Evolutionary conservation across 2,797 vertebrate species (phyloP), one percentile per base, ranked within the genome.

Genomic region (Acropternis orthonyx): DNA sequence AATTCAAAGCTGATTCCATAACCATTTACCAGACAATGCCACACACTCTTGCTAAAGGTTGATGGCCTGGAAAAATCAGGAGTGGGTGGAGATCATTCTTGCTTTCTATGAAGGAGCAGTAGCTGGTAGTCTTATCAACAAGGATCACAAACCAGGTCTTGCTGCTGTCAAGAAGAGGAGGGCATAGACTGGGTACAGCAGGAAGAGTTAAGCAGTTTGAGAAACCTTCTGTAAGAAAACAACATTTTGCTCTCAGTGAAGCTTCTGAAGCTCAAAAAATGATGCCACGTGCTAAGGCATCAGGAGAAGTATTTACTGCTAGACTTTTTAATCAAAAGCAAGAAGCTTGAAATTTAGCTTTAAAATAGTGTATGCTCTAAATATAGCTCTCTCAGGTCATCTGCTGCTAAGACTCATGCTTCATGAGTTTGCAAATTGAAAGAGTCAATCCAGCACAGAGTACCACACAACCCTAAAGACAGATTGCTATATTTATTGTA

Each of bases 371-470:
- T 37, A 54, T 79, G 46, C 46, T 93, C 77, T 93, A 93, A 93
- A 77, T 80, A 71, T 34, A 93, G 72, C 37, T 66, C 43, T 66
- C 63, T 66, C 17, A 46, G 63, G 63, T 66, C 63, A 66, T 66
- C 63, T 66, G 63, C 43, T 66, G 43, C 63, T 66, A 84, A 85
- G 87, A 91, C 51, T 86, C 79, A 93, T 78, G 85, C 71, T 93
- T 89, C 61, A 46, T 51, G 83, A 94, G 63, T 89, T 52, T 92
- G 92, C 67, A 90, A 92, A 95, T 80, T 89, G 77, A 91, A 85
- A 55, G 71, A 96, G 94, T 92, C 91, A 94, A 91, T 89, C 83
- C 55, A 83, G 85, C 78, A 77, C 72, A 83, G 74, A 91, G 81
- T 65, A 95, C 43, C 67, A 49, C 56, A 95, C 81, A 93, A 86